Percentiles rank a stretch among this genome's conserved stretches.
phyloP scores from a whole-genome alignment of 2,888 invertebrate species.

The Ceriagrion tenellum region DNA sequence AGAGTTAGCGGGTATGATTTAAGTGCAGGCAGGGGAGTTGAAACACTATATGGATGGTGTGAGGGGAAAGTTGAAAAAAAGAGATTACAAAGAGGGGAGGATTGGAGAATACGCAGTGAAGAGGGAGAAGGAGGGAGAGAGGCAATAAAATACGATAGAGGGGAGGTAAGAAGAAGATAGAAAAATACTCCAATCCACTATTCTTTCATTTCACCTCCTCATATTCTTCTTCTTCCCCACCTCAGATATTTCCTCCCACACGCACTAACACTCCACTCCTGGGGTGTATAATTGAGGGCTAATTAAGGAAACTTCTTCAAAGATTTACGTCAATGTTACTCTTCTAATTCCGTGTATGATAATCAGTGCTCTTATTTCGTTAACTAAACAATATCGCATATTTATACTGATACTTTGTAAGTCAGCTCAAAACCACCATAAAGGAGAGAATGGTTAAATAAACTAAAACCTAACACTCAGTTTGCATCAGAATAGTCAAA shows the following conservation, averaged over 20 bases:
- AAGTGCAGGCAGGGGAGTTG: too few relatives aligned
- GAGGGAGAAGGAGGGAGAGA: conserved; percentile 12
- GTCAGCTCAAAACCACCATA: too few relatives aligned
- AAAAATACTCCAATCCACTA: background rate
- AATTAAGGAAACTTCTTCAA: conserved; percentile 29
- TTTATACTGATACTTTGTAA: too few relatives aligned
- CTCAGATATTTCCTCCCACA: conserved; percentile 71
- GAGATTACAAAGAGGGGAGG: background rate
- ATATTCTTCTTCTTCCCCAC: background rate
- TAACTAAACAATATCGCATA: too few relatives aligned
- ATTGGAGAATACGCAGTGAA: conserved; percentile 37
- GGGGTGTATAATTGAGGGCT: conserved; percentile 73
- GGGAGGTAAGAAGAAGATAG: conserved; percentile 57
- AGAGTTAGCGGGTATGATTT: conserved; percentile 9
- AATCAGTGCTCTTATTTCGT: too few relatives aligned
- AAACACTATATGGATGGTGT: too few relatives aligned
- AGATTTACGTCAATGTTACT: too few relatives aligned
- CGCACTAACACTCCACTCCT: background rate
- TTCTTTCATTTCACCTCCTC: too few relatives aligned
- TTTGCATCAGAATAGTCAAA: too few relatives aligned
- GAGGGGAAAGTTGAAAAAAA: background rate
- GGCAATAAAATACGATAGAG: conserved; percentile 6
- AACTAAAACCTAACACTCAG: too few relatives aligned
- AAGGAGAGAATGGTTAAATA: too few relatives aligned
- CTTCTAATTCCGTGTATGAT: too few relatives aligned